These are phyloP conservation scores for Thripadectes ignobilis DNA, from an alignment of 2,797 vertebrate genomes.

Conservation along the genomic window DNA sequence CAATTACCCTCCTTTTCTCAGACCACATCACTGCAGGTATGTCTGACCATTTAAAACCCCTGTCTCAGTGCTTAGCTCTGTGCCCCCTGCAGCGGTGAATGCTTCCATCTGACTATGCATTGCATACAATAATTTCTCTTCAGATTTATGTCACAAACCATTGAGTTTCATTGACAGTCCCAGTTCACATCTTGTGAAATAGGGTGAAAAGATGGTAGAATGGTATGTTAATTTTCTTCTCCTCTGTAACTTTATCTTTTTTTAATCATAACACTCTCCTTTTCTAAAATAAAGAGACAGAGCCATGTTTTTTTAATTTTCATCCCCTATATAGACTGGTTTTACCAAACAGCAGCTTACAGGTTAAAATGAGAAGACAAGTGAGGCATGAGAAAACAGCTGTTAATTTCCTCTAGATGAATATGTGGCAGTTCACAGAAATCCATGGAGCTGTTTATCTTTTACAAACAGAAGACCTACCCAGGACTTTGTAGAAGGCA, in stretches of 20 bases:
- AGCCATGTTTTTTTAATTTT: neutral
- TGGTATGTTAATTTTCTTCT: neutral
- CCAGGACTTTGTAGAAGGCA: neutral
- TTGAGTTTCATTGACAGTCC: neutral
- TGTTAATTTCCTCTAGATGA: neutral
- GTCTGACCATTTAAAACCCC: neutral
- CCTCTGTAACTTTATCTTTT: neutral
- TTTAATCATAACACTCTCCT: neutral
- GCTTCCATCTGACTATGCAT: neutral
- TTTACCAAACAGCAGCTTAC: neutral
- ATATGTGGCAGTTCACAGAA: neutral
- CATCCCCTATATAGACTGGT: neutral
- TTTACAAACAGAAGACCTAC: neutral
- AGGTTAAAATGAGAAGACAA: neutral
- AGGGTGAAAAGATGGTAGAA: neutral
- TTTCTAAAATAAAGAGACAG: neutral
- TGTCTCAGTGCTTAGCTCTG: neutral
- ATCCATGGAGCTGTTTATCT: neutral
- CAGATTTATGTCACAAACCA: neutral
- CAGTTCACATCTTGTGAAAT: neutral
- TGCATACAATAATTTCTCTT: neutral
- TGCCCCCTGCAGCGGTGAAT: neutral
- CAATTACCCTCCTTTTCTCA: conserved; percentile 6
- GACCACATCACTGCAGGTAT: neutral
- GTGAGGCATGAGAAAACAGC: neutral